Evolutionary conservation across 35 echinoderm and acorn worm genomes (phyloP), one percentile per base, ranked within the genome.

Genomic region (Lytechinus pictus): DNA sequence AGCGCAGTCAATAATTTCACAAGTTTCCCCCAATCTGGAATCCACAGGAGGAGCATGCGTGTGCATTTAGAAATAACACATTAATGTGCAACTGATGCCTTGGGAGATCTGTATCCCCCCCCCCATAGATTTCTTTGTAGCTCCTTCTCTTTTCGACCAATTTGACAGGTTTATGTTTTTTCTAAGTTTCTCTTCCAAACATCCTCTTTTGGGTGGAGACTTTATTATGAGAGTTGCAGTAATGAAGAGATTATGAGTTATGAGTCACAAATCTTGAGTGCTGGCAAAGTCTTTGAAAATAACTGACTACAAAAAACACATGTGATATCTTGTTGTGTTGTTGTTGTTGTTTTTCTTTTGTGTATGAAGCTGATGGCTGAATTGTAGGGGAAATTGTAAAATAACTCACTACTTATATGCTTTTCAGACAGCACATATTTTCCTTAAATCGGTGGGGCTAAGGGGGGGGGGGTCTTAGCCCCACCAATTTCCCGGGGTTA

Each of bases 61-160:
- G 66, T 79, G 66, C 66, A 79, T 79, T 79, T 79, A 79, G 66
- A 79, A 79, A 79, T 79, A 79, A 79, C 66, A 79, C 66, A 79
- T 79, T 79, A 79, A 79, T 79, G 66, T 79, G 66, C 66, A 7
- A 79, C 66, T 24, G 66, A 79, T 79, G 66, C 66, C 66, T 24
- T 8, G 66, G 66, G 66, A 79, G 16, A 10, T 24, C 1, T 24
- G 1, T 79, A 79, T 79, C 21, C 21, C 19, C 66, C 19, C 66
- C 66, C n/a, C 8, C 4, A 44, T 24, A 79, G 33, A 79, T 79
- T 79, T 79, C 66, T 79, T 79, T 79, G 19, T n/a, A 79, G 66
- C 19, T 79, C 19, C 66, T 79, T n/a, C 66, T 24, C 66, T 79
- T 79, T 24, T 79, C 21, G 19, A 24, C 19, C 19, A 24, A 79